A percentile compares a stretch with the other conserved stretches of the same genome.
phyloP scores from a whole-genome alignment of 2,113 vertebrate genomes.

The Nettapus auritus region DNA sequence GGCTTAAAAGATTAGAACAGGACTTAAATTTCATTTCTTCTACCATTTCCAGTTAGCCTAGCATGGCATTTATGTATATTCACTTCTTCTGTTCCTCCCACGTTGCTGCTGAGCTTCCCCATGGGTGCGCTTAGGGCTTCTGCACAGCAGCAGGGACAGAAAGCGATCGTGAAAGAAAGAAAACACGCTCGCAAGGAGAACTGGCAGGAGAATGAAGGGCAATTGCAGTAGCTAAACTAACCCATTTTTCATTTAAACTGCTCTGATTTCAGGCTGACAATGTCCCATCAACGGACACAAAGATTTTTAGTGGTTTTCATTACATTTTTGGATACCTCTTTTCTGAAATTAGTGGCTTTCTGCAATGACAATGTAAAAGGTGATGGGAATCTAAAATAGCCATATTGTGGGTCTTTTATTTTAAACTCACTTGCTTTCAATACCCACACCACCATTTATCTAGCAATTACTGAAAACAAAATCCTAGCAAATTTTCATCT shows the following conservation, averaged over 20 bases:
- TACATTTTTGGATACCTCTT: conserved; percentile 11
- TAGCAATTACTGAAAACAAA: conserved; percentile 26
- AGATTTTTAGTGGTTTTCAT: conserved; percentile 37
- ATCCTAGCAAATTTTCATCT: background rate
- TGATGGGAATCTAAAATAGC: conserved; percentile 6
- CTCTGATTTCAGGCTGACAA: conserved; percentile 29
- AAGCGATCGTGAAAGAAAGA: background rate
- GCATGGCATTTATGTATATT: background rate
- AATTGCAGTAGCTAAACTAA: conserved; percentile 11
- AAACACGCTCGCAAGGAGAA: background rate
- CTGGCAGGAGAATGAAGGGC: background rate
- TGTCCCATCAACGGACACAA: background rate
- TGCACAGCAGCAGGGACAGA: background rate
- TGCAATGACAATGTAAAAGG: background rate
- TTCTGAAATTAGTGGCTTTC: conserved; percentile 27
- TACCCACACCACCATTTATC: background rate
- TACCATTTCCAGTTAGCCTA: background rate
- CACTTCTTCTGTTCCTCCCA: background rate
- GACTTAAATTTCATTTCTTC: background rate
- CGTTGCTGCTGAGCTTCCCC: background rate
- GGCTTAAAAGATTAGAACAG: background rate
- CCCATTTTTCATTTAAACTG: background rate
- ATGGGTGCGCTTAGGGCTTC: rapidly evolving
- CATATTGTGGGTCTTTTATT: background rate
- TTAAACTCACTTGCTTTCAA: conserved; percentile 26